Base-by-base conservation (phyloP, 1,140 invertebrate genomes). In the Aphelenchoides fujianensis region DNA sequence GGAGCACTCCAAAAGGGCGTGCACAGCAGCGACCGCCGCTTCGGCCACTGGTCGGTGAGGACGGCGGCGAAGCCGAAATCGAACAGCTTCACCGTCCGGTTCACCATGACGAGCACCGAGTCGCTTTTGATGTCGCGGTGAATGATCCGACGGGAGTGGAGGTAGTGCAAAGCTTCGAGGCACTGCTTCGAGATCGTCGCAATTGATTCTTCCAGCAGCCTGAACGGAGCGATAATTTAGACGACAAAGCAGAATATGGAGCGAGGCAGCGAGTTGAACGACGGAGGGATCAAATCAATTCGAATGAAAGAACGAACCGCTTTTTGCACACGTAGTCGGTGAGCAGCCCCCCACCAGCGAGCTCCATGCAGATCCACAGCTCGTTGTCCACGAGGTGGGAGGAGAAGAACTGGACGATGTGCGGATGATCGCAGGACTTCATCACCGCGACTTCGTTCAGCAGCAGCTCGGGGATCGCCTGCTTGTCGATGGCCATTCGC, bases 381-480 rank as follows among this genome's bases (percentile, higher is more conserved):
- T 87, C 98, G 84, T 99, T 94, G 48, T 92, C 92, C 1, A 98
- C 95, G 41, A 99, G 87, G 86, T 95, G 97, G 81, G 94, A 96
- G 79, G 94, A 93, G 84, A 96, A 95, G 92, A 97, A 98, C 85
- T 98, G 93, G 27, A 99, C 95, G 81, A 99, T 98, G 84, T 98
- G 97, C 0, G 94, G 92, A 87, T 99, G 96, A 80, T 96, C 94
- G 85, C 97, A 98, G 86, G 98, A 94, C 52, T 95, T 88, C 95
- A 98, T 98, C 76, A 98, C 98, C 1, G 97, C 93, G 67, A 98
- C 90, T 89, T 99, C 96, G 85, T 98, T 99, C 82, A 99, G 98
- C 0, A 99, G 86, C n/a, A 99, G 86, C 86, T 99, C 96, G 63
- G 95, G 87, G 64, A 95, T 87, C 85, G 98, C 95, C 85, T 99